Evolutionary conservation across 2,797 vertebrate species (phyloP).

Genomic region (Sebastes dallii): DNA sequence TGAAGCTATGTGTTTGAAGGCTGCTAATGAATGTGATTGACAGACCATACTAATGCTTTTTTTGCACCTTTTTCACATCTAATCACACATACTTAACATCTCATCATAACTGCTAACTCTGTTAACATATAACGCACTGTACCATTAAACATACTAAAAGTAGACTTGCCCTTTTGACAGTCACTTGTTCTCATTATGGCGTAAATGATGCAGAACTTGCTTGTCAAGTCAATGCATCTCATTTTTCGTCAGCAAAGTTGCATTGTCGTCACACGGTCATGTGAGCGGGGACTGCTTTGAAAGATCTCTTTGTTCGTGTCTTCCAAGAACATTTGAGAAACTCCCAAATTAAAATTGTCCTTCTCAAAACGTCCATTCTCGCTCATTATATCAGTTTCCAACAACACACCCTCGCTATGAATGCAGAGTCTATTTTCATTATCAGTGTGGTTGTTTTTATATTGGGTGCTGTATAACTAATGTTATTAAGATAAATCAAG

Average conservation of each 20-base stretch:
- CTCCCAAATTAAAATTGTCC: neutral
- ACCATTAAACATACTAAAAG: neutral
- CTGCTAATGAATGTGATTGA: constrained; percentile 5
- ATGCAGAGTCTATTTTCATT: neutral
- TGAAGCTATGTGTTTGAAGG: neutral
- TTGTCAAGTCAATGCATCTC: neutral
- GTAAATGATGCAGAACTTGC: neutral
- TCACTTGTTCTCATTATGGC: neutral
- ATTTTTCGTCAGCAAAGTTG: neutral
- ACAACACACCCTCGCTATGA: neutral
- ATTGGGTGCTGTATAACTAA: neutral
- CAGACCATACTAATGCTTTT: neutral
- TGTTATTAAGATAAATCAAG: neutral
- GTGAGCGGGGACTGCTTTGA: neutral
- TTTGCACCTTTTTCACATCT: neutral
- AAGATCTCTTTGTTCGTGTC: neutral
- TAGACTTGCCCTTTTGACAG: neutral
- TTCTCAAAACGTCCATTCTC: neutral
- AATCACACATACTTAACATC: constrained; percentile 11
- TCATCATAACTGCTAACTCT: neutral
- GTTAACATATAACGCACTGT: neutral
- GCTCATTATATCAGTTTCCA: neutral
- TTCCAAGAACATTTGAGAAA: neutral
- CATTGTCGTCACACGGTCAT: neutral
- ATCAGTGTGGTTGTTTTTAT: neutral